Base-by-base conservation (phyloP, 2,888 invertebrate genomes). In the Ypsolopha scabrella region DNA sequence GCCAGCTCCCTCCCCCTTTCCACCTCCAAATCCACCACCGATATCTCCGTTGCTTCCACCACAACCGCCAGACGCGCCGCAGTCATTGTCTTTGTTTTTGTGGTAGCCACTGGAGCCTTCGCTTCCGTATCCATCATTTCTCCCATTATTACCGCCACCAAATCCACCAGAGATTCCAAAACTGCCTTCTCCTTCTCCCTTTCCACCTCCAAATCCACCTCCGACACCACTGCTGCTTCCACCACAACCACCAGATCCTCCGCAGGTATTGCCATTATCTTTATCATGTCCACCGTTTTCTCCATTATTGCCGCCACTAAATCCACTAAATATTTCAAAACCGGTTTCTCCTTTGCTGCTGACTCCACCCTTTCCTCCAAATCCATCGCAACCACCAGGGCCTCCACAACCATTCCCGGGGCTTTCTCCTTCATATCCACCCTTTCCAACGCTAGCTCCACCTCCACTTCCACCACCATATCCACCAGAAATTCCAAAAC, bases 141-240 rank as follows among this genome's bases (percentile, higher is more conserved):
- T 34, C n/a, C 54, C 49, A 2, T 53, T 14, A 35, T 35, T 7
- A 47, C 34, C 2, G 14, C 52, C 35, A 38, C 11, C 14, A 48
- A 37, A 9, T 9, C 52, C 43, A 13, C 39, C 46, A 14, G 41
- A 24, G 14, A 39, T 24, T 8, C 54, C 53, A 37, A 8, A 6
- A 34, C 34, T 9, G n/a, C 53, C 41, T 36, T 58, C 54, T n/a
- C 55, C 54, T 10, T 51, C 55, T 4, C 54, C 55, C 1, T 54
- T 50, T 35, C 46, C 14, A 34, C 41, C 13, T 14, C 52, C 24
- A 3, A 24, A 24, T 4, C 24, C 24, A 24, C 24, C 24, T 24
- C 24, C 24, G 24, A 24, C 24, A 24, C 24, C 24, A 24, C 24
- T 24, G 24, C 4, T 24, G 24, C 24, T 24, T 24, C 24, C 24